A percentile compares a stretch with the other conserved stretches of the same genome.
phyloP scores from a whole-genome alignment of 2,888 invertebrate species.

The Acanthopleura granulata region DNA sequence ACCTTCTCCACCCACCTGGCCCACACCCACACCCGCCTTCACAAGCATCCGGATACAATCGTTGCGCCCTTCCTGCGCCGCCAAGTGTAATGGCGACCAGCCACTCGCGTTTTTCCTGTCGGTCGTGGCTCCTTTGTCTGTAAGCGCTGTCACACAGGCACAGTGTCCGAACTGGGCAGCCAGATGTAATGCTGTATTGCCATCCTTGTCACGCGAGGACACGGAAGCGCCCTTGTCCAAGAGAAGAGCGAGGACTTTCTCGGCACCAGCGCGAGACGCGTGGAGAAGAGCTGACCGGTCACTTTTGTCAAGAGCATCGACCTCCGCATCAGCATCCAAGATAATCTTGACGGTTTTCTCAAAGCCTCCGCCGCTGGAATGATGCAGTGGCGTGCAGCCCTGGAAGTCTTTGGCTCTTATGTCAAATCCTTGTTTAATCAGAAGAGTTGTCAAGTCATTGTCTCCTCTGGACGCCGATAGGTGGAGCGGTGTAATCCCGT shows the following conservation, averaged over 20 bases:
- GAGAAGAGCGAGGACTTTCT: neutral
- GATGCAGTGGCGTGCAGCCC: conserved; percentile 6
- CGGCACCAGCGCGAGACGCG: neutral
- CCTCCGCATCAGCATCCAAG: neutral
- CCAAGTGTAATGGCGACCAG: neutral
- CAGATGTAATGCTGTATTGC: conserved; percentile 40
- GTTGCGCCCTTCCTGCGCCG: conserved; percentile 1
- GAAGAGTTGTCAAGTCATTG: neutral
- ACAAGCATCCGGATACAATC: neutral
- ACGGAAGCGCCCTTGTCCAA: neutral
- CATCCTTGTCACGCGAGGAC: conserved; percentile 28
- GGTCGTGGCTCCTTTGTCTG: conserved; percentile 34
- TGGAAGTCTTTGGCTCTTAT: neutral
- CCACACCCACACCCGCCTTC: neutral
- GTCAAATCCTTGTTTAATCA: conserved; percentile 5
- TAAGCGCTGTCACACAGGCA: conserved; percentile 30
- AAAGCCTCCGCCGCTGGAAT: neutral
- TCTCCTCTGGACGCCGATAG: neutral
- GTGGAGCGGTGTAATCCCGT: conserved; percentile 8
- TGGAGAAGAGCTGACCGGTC: neutral
- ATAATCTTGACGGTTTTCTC: neutral
- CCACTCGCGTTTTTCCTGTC: conserved; percentile 28
- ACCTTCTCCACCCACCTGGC: conserved; percentile 72
- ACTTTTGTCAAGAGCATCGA: neutral
- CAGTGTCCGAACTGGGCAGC: conserved; percentile 34